Evolutionary conservation across 2,797 vertebrate genomes (phyloP).

Genomic region (Eulemur mongoz): DNA sequence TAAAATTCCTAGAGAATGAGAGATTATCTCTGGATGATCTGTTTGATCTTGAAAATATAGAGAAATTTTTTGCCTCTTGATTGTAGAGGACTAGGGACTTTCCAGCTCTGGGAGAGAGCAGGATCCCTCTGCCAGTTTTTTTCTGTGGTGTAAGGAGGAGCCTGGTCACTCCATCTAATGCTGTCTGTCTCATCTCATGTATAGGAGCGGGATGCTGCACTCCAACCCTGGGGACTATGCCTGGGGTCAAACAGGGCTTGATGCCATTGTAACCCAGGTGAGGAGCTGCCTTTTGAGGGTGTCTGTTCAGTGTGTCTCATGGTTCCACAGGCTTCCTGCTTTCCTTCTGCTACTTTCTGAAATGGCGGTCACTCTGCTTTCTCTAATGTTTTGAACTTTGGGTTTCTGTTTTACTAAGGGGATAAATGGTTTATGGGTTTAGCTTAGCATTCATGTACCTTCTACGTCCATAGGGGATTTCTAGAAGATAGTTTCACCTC

Average conservation of each 20-base stretch:
- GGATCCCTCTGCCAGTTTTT: background rate
- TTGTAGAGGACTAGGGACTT: conserved; percentile 29
- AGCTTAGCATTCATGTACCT: background rate
- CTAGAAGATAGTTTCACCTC: conserved; percentile 9
- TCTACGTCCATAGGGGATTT: background rate
- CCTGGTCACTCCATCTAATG: conserved; percentile 44
- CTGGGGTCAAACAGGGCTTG: conserved; percentile 97
- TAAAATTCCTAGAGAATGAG: conserved; percentile 38
- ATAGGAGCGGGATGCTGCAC: conserved; percentile 97
- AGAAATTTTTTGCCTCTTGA: conserved; percentile 40
- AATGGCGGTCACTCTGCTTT: conserved; percentile 39
- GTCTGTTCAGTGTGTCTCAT: conserved; percentile 40
- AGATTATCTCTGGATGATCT: conserved; percentile 33
- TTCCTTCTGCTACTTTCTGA: conserved; percentile 60
- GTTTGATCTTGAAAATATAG: conserved; percentile 43
- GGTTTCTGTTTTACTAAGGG: conserved; percentile 55
- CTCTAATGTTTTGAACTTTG: conserved; percentile 37
- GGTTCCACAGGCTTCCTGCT: conserved; percentile 26
- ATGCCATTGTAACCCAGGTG: conserved; percentile 98
- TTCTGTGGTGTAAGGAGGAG: background rate
- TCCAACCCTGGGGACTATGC: conserved; percentile 98
- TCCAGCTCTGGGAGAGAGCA: background rate
- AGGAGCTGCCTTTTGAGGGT: conserved; percentile 57
- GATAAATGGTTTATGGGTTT: conserved; percentile 18
- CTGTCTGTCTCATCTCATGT: conserved; percentile 62